Evolutionary conservation across 2,888 invertebrate species (phyloP), one percentile per base, ranked within the genome.

Genomic region (Acrocyrtus sp.): DNA sequence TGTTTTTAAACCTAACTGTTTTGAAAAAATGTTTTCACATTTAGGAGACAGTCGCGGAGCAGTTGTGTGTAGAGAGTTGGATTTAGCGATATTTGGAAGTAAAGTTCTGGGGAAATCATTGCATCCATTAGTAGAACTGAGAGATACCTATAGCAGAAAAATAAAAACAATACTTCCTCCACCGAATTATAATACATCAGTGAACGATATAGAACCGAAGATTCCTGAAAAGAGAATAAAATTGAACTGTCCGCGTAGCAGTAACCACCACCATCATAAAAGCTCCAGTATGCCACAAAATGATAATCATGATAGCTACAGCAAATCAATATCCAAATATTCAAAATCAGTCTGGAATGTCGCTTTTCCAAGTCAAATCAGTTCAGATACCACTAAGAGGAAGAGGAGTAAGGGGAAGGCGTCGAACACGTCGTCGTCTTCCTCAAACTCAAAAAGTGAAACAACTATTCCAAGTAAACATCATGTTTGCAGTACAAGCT

Each of bases 21-120:
- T n/a, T n/a, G n/a, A n/a, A n/a, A n/a, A n/a, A n/a, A n/a, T n/a
- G n/a, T n/a, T n/a, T n/a, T n/a, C n/a, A n/a, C n/a, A n/a, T n/a
- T n/a, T 22, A 72, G 72, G 63, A 21, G 72, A 72, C 34, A 72
- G 63, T 26, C 27, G 63, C 3, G 72, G 72, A 3, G 57, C 63
- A 1, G 61, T 75, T 8, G 75, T 72, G 3, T 75, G 75, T 39
- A 75, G 45, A 41, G 67, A 47, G 3, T 67, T 67, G 1, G 75
- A 75, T 8, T 48, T 75, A 34, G 67, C 72, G 15, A 57, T 75
- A 15, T 54, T 50, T 39, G 72, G 63, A 34, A 29, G 15, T n/a
- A 72, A 54, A 47, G 61, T 61, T n/a, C 34, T 72, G 22, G 72
- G 70, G 15, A 73, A 75, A 51, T 47, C 70, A 3, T 45, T 15